Conservation (phyloP, 2,888 invertebrate species). For the Cerceris ruficornis region DNA sequence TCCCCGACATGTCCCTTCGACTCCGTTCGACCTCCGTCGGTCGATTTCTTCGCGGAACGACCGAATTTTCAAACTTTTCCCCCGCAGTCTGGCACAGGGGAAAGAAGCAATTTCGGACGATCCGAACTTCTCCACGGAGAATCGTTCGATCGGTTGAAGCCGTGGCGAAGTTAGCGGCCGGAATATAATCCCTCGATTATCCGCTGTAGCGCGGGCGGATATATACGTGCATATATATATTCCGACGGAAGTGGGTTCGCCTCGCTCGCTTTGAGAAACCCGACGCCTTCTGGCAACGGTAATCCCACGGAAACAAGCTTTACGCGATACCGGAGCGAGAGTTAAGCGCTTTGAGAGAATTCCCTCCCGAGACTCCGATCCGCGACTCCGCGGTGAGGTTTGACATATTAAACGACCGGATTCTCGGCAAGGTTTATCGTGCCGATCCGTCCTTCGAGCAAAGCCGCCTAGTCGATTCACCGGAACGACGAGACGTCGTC, state of each 20-base stretch:
- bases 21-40: background rate
- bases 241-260: conserved; percentile 1
- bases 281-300: conserved; percentile 6
- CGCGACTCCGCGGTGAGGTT: conserved; percentile 30
- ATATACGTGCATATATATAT: too few species aligned
- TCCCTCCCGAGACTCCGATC: conserved; percentile 31
- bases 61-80: too few species aligned
- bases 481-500: background rate
- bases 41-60: too few species aligned
- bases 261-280: conserved; percentile 18
- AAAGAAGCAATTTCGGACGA: background rate
- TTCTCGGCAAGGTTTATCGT: conserved; percentile 19
- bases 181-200: conserved; percentile 7
- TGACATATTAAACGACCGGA: conserved; percentile 46
- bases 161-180: background rate
- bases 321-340: conserved; percentile 19
- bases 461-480: background rate
- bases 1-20: conserved; percentile 3
- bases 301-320: conserved; percentile 29
- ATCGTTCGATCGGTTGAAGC: background rate
- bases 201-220: conserved; percentile 1
- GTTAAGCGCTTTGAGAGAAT: conserved; percentile 28
- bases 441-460: background rate
- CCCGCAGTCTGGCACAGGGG: background rate
- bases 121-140: background rate